Percentiles rank a stretch among this genome's conserved stretches.
Evolutionary conservation across 2,113 vertebrate species (phyloP).

Genomic region (Neoarius graeffei): DNA sequence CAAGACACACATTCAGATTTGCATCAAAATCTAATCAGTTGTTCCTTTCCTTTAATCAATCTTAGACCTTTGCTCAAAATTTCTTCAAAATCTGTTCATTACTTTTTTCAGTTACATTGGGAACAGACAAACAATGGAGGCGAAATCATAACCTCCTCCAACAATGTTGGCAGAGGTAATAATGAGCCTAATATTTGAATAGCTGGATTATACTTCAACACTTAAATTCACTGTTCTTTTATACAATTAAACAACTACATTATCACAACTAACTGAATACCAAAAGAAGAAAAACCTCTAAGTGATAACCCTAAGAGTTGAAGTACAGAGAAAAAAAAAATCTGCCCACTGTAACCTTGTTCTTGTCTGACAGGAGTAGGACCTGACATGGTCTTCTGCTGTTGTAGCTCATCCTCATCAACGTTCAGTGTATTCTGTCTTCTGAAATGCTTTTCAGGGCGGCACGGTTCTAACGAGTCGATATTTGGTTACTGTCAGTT

Average conservation of each 20-base stretch:
- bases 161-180: not conserved
- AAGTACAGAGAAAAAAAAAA: not conserved
- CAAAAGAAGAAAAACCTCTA: not conserved
- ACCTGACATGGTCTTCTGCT: not conserved
- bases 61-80: too few species aligned
- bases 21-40: too few species aligned
- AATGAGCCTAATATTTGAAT: not conserved
- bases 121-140: too few species aligned
- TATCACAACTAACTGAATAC: not conserved
- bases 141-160: too few species aligned
- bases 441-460: not conserved
- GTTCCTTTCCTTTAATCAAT: too few species aligned
- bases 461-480: not conserved
- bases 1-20: too few species aligned
- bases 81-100: too few species aligned
- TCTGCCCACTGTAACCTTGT: not conserved
- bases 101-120: too few species aligned
- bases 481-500: not conserved
- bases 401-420: not conserved
- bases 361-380: not conserved
- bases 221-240: not conserved
- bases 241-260: not conserved
- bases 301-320: not conserved
- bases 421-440: not conserved
- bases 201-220: not conserved